Evolutionary conservation across 2,797 vertebrate species (phyloP), one percentile per base, ranked within the genome.

Genomic region (Anisognathus igniventris): DNA sequence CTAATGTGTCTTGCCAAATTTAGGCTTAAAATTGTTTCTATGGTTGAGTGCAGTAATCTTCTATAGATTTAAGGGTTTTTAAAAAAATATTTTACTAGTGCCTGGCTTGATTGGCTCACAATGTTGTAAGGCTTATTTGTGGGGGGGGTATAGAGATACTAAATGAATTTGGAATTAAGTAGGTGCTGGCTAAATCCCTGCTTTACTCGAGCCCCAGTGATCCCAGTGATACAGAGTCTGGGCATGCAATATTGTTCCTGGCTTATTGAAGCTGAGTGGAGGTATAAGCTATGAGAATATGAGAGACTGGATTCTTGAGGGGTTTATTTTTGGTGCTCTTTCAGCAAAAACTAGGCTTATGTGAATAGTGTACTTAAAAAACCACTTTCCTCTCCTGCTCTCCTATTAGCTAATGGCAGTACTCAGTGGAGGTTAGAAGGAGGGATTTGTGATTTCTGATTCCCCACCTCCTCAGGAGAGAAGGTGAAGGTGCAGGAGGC

Each of bases 1-100:
- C 58, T 90, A 91, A 92, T 47, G 82, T 21, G 20, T 96, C 90
- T 91, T 94, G 92, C 94, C 92, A 96, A 94, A 92, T 92, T 91
- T 78, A 86, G 87, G 82, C 91, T 97, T 90, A 75, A 90, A 93
- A 81, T 86, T 86, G 39, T 95, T 93, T 86, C 85, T 90, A 42
- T 2, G 40, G 85, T 93, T 94, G 82, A 87, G 45, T 91, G 85
- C 91, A 54, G 85, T 96, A 94, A 95, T 94, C 82, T 86, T 83
- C 76, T 73, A 60, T 93, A 84, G 82, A 93, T 95, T 96, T 92
- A 81, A 91, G 40, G 42, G 9, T 8, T 84, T 91, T 83, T 1
- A 5, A 80, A 78, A 70, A 82, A 81, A 81, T 42, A 83, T 56
- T 93, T 93, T 51, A 40, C 85, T 75, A 42, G 33, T 67, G 87